These are phyloP conservation scores for Sinelater perroti DNA, from an alignment of 2,888 invertebrate species.

Conservation along the genomic window DNA sequence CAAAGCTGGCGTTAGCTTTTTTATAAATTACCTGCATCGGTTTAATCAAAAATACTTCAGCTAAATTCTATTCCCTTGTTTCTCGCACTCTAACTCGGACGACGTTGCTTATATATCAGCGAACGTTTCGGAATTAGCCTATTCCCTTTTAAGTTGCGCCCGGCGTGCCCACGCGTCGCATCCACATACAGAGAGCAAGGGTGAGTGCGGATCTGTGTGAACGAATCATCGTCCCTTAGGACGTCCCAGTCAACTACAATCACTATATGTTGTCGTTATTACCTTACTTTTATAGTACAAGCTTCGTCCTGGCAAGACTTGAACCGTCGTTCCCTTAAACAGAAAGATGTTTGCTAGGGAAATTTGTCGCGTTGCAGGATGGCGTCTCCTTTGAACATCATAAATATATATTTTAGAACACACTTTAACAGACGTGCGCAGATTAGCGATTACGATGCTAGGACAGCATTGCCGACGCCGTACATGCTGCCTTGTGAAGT, in stretches of 20 bases:
- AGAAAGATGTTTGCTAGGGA: slow-evolving; percentile 33
- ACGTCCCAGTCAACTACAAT: slow-evolving; percentile 37
- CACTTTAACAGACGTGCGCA: slow-evolving; percentile 39
- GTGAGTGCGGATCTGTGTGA: slow-evolving; percentile 30
- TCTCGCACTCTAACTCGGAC: too few species aligned
- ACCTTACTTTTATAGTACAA: slow-evolving; percentile 37
- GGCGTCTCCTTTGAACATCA: slow-evolving; percentile 40
- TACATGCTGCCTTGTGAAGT: slow-evolving; percentile 29
- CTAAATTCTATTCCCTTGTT: too few species aligned
- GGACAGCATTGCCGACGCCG: slow-evolving; percentile 18
- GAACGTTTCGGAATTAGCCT: too few species aligned
- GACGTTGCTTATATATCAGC: too few species aligned
- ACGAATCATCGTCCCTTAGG: slow-evolving; percentile 25
- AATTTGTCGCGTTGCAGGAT: slow-evolving; percentile 37
- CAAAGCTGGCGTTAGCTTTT: too few species aligned
- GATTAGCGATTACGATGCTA: slow-evolving; percentile 34
- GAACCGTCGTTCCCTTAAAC: slow-evolving; percentile 27
- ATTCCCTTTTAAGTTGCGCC: too few species aligned
- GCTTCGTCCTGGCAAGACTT: slow-evolving; percentile 31
- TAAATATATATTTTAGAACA: slow-evolving; percentile 42
- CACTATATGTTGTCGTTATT: slow-evolving; percentile 39
- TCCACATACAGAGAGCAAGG: background rate
- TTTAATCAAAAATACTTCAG: too few species aligned
- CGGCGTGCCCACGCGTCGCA: too few species aligned
- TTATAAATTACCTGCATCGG: too few species aligned